Conservation (phyloP, 2,888 invertebrate species). For the Mimumesa dahlbomi region DNA sequence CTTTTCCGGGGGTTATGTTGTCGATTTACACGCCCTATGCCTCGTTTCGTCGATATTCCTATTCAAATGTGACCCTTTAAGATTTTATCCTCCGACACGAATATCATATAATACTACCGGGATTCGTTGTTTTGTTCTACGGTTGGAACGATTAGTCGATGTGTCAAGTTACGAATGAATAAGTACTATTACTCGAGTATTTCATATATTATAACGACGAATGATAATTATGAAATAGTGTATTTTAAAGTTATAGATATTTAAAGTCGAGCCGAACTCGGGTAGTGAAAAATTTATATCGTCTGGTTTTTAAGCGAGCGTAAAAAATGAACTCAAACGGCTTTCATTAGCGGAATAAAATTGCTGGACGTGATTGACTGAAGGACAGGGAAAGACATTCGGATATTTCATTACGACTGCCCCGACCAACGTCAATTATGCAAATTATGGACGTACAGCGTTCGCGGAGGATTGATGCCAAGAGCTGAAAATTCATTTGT, state of each 20-base stretch:
- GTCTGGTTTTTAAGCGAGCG: slow-evolving; percentile 50
- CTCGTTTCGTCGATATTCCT: slow-evolving; percentile 29
- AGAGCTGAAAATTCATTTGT: slow-evolving; percentile 41
- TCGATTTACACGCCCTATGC: slow-evolving; percentile 57
- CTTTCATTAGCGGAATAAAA: slow-evolving; percentile 58
- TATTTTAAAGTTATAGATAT: too few species aligned
- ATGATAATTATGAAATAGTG: too few species aligned
- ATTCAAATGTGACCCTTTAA: slow-evolving; percentile 27
- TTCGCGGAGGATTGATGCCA: slow-evolving; percentile 24
- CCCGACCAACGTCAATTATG: slow-evolving; percentile 57
- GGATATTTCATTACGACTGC: slow-evolving; percentile 55
- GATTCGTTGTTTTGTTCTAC: too few species aligned
- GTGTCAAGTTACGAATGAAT: too few species aligned
- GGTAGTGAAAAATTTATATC: slow-evolving; percentile 16
- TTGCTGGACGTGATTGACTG: slow-evolving; percentile 55
- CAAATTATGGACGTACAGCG: slow-evolving; percentile 50
- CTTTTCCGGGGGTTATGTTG: slow-evolving; percentile 66
- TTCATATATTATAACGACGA: too few species aligned
- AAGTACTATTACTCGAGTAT: too few species aligned
- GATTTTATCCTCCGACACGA: too few species aligned
- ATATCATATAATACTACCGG: too few species aligned
- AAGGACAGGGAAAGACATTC: slow-evolving; percentile 56
- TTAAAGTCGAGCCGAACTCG: too few species aligned
- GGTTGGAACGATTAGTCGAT: too few species aligned
- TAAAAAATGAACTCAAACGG: slow-evolving; percentile 57